Evolutionary conservation across 2,113 vertebrate genomes (phyloP), one percentile per base, ranked within the genome.

Genomic region (Lophochroa leadbeateri): DNA sequence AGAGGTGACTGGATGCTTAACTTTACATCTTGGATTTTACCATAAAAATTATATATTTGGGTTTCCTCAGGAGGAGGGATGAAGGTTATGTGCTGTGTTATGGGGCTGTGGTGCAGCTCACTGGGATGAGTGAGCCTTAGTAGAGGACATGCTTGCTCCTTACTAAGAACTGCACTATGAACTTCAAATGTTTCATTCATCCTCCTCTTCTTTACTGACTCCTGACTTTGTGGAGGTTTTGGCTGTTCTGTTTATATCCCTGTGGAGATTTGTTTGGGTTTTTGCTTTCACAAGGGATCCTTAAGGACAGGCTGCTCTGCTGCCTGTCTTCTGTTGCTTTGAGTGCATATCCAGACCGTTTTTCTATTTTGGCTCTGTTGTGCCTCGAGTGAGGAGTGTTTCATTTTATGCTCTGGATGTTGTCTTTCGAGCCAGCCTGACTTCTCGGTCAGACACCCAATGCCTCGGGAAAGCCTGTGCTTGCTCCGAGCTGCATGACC

Each of bases 371-470:
- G 43, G 16, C 55, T 39, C 1, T 19, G 3, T 29, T 1, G 23
- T 7, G 20, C 17, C 7, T 2, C 58, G 13, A 6, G 17, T 10
- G 50, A 31, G 47, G n/a, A 58, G 0, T 10, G 5, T 55, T 52
- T 50, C 0, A 3, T 39, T 47, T 47, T 6, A 19, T 25, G 29
- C 9, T 13, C 24, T 21, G 47, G 37, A 9, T 4, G 41, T 16
- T 53, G 50, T 25, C 17, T 47, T 50, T 14, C 8, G 57, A 57
- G 78, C n/a, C 53, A 29, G 60, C 67, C 41, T 15, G 76, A 15
- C 35, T n/a, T 14, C 29, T 2, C 0, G n/a, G 19, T 27, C 46
- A 17, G n/a, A 8, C 53, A 13, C 1, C 0, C 0, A 5, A 9
- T 31, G 63, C 21, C 77, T 35, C 25, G 17, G 69, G 25, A 8